phyloP scores from a whole-genome alignment of 2,113 vertebrate species.

The Oxyruncus cristatus region DNA sequence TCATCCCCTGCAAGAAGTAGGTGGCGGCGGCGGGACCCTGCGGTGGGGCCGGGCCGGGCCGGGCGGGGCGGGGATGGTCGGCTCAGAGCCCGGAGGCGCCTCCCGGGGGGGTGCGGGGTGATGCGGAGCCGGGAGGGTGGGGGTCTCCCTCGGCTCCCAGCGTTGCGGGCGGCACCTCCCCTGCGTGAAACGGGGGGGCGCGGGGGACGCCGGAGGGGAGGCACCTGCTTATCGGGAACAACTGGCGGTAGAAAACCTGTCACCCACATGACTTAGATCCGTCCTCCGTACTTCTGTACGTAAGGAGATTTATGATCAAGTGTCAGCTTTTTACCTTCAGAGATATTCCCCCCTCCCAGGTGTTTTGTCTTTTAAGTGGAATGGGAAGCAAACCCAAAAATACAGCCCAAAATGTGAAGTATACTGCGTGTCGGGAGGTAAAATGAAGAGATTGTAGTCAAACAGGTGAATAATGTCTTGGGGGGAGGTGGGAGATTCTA shows the following conservation, averaged over 20 bases:
- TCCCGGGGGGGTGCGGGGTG: not conserved
- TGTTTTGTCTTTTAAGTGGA: not conserved
- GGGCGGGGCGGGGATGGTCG: not conserved
- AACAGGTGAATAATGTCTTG: rapidly evolving
- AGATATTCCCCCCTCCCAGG: too few species aligned
- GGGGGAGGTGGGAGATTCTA: rapidly evolving
- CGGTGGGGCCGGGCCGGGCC: not conserved
- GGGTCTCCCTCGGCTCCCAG: not conserved
- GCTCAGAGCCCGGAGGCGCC: not conserved
- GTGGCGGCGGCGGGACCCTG: not conserved
- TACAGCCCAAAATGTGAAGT: not conserved
- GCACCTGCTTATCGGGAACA: not conserved
- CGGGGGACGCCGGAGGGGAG: not conserved
- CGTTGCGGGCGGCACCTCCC: not conserved
- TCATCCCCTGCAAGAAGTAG: slow-evolving; percentile 92
- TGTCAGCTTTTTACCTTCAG: not conserved
- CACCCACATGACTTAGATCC: rapidly evolving
- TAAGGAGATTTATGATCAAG: not conserved
- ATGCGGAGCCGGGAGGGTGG: not conserved
- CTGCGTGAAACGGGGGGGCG: not conserved
- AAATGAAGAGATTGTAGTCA: not conserved
- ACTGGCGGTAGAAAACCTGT: not conserved
- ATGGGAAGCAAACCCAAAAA: not conserved
- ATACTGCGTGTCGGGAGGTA: rapidly evolving
- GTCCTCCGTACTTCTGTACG: rapidly evolving